A percentile compares a stretch with the other conserved stretches of the same genome.
These are phyloP conservation scores for Agelas oroides DNA, from an alignment of 37 sponge, comb jelly and placozoan species.

Conservation along the genomic window DNA sequence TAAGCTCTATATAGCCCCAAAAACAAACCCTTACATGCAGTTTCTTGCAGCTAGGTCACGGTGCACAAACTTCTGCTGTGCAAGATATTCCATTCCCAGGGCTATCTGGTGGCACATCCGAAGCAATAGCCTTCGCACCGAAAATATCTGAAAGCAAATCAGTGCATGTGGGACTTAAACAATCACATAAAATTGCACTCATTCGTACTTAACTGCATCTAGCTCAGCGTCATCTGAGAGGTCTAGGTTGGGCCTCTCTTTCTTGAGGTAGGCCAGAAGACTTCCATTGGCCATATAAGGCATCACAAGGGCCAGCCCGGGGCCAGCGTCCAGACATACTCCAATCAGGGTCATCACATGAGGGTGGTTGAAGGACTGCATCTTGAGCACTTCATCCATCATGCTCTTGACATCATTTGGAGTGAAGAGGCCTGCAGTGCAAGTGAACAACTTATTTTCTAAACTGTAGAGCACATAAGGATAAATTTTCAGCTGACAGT, in stretches of 20 bases:
- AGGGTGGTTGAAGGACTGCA: conserved; percentile 46
- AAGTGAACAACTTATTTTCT: too few relatives aligned
- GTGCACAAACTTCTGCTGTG: conserved; percentile 28
- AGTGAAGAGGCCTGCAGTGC: too few relatives aligned
- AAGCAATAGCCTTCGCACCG: conserved; percentile 24
- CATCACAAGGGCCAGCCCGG: conserved; percentile 25
- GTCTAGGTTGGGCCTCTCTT: conserved; percentile 8
- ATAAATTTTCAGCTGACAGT: too few relatives aligned
- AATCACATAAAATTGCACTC: too few relatives aligned
- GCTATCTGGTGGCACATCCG: conserved; percentile 42
- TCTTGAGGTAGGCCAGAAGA: conserved; percentile 43
- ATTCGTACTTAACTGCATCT: neutral
- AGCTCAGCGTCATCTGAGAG: conserved; percentile 19
- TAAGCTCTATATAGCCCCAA: too few relatives aligned
- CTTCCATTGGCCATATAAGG: conserved; percentile 64
- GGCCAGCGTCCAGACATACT: conserved; percentile 29
- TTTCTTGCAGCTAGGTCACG: conserved; percentile 52
- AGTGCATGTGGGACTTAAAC: too few relatives aligned
- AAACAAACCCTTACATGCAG: conserved; percentile 52
- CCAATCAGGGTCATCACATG: conserved; percentile 56
- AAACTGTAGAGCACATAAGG: too few relatives aligned
- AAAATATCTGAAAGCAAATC: conserved; percentile 14
- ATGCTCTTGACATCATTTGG: conserved; percentile 12
- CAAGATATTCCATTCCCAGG: conserved; percentile 41
- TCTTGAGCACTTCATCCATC: conserved; percentile 39